phyloP scores from a whole-genome alignment of 2,888 invertebrate species.

The Xestobium rufovillosum region DNA sequence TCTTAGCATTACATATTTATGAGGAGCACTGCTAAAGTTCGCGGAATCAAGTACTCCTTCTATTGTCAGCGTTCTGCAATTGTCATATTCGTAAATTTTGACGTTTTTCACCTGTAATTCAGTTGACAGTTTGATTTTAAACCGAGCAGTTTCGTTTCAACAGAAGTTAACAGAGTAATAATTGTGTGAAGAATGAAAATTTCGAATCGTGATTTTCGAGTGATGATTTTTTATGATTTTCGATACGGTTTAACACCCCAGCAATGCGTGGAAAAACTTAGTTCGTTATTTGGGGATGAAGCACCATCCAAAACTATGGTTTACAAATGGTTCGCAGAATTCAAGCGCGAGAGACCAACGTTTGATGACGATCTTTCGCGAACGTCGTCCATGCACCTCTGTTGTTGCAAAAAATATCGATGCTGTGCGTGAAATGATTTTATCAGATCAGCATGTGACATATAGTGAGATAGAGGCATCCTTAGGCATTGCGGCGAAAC shows the following conservation, averaged over 20 bases:
- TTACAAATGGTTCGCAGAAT: slow-evolving; percentile 2
- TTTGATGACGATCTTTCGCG: slow-evolving; percentile 2
- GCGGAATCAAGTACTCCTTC: no score
- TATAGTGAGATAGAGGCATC: slow-evolving; percentile 2
- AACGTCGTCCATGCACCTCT: neutral
- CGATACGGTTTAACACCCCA: slow-evolving; percentile 2
- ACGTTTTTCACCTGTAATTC: no score
- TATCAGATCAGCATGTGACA: no score
- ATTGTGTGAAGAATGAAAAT: slow-evolving; percentile 1
- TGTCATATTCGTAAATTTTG: no score
- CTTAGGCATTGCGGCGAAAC: neutral
- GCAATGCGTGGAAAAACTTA: slow-evolving; percentile 3
- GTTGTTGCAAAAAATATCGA: no score
- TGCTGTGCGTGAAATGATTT: no score
- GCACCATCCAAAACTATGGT: neutral
- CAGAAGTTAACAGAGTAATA: no score
- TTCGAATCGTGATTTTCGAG: slow-evolving; percentile 2
- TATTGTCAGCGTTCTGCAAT: no score
- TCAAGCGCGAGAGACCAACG: slow-evolving; percentile 3
- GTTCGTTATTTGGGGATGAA: slow-evolving; percentile 2
- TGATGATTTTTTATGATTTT: slow-evolving; percentile 2
- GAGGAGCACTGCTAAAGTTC: no score
- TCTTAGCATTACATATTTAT: no score
- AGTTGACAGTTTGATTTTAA: no score
- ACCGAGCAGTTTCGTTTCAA: no score